Conservation (phyloP, 2,888 invertebrate species). For the Idaea aversata region DNA sequence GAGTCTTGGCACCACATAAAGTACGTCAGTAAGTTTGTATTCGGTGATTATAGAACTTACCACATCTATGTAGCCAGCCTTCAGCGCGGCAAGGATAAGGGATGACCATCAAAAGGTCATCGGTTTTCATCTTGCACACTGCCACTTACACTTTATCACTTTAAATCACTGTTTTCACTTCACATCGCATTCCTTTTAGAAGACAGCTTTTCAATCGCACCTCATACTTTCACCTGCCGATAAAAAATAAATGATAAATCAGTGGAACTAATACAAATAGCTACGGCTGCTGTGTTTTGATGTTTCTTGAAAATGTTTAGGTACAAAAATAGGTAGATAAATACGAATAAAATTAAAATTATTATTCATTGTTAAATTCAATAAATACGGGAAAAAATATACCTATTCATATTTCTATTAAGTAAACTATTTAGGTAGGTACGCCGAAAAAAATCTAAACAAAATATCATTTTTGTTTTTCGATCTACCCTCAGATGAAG, state of each 20-base stretch:
- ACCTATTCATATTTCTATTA: too few relatives aligned
- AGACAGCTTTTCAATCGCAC: slow-evolving; percentile 43
- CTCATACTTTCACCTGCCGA: slow-evolving; percentile 69
- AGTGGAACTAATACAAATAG: not conserved
- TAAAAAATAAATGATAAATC: slow-evolving; percentile 48
- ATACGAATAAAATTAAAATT: too few relatives aligned
- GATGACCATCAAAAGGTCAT: slow-evolving; percentile 54
- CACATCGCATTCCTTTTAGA: slow-evolving; percentile 49
- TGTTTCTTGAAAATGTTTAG: not conserved
- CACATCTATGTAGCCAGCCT: slow-evolving; percentile 74
- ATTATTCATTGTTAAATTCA: too few relatives aligned
- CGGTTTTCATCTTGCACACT: slow-evolving; percentile 58
- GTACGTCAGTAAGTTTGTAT: too few relatives aligned
- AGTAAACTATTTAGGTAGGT: too few relatives aligned
- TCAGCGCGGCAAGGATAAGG: slow-evolving; percentile 71
- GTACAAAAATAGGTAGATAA: too few relatives aligned
- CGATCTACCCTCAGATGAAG: too few relatives aligned
- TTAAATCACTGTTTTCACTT: slow-evolving; percentile 37
- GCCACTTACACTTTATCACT: slow-evolving; percentile 35
- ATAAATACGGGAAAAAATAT: too few relatives aligned
- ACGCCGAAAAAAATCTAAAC: too few relatives aligned
- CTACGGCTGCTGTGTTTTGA: not conserved
- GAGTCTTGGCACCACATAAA: too few relatives aligned
- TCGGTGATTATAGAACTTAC: slow-evolving; percentile 44
- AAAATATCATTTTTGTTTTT: too few relatives aligned